Evolutionary conservation across 1,140 invertebrate species (phyloP), one percentile per base, ranked within the genome.

Genomic region (Zaprionus gabonicus): DNA sequence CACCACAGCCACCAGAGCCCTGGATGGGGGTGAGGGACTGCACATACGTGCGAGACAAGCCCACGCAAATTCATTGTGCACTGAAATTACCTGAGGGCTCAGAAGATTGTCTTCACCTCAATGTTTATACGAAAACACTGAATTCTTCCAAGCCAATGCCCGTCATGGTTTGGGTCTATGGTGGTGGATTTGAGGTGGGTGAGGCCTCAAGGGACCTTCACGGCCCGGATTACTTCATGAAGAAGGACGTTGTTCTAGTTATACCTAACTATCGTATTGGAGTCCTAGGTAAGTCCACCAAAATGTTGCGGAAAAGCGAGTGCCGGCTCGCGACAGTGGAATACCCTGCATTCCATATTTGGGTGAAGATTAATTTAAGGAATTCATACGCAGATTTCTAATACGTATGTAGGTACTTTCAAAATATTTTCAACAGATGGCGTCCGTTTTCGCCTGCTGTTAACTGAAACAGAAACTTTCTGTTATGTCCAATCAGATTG

Each of bases 151-250:
- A 77, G 7, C 84, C 82, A 0, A 27, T 92, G 36, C 95, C 96
- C 0, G 96, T 97, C 0, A 93, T 97, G 80, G 94, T 96, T 0
- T 97, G 93, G 93, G 94, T 97, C 28, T 95, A 96, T 88, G 96
- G 96, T 2, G 96, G 96, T 15, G 94, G 91, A 25, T 96, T 96
- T 81, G 83, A 92, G 27, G 62, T 82, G 25, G 95, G 95, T 3
- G 94, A 93, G 12, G 94, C 65, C 4, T 25, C 70, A 5, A 75
- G 77, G 6, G 68, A 88, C 44, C 7, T 93, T 0, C 95, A 95
- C 62, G 94, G 95, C 38, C 94, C 95, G 1, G 95, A 96, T 75
- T 94, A 95, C 58, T 93, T 96, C 10, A 90, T 95, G 20, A 91
- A 94, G n/a, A 93, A 96, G 77, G 94, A 95, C 44, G 92, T 96